phyloP scores from a whole-genome alignment of 2,888 invertebrate genomes.

The Conus canariensis region DNA sequence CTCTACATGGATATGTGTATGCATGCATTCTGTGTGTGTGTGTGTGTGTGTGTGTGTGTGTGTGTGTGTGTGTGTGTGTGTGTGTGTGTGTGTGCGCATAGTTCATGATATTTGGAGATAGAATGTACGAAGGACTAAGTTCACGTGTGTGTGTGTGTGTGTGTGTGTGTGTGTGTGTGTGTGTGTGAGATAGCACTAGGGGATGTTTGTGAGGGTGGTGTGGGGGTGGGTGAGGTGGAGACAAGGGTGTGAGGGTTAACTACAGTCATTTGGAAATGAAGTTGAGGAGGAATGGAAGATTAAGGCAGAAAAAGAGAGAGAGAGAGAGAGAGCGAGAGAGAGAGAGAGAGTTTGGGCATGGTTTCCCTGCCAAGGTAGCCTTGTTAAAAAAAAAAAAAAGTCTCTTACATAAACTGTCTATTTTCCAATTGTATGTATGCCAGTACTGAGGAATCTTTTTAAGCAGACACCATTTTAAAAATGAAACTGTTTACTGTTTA shows the following conservation, averaged over 20 bases:
- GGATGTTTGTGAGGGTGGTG: neutral
- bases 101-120: too few species aligned
- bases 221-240: neutral
- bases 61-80: slow-evolving; percentile 18
- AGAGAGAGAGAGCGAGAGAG: slow-evolving; percentile 26
- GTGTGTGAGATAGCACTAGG: neutral
- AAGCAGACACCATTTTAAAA: too few species aligned
- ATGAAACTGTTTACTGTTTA: too few species aligned
- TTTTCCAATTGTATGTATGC: too few species aligned
- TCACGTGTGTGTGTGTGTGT: neutral
- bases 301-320: slow-evolving; percentile 17
- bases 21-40: neutral
- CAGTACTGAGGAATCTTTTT: too few species aligned
- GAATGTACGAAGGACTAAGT: too few species aligned
- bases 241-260: neutral
- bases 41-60: slow-evolving; percentile 18
- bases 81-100: neutral
- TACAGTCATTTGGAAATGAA: too few species aligned
- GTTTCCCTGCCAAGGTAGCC: too few species aligned
- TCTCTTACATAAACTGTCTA: too few species aligned
- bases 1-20: neutral
- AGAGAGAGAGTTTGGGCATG: neutral
- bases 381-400: too few species aligned
- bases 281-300: too few species aligned
- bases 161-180: too few species aligned